Percentiles rank a stretch among this genome's conserved stretches.
Conservation (phyloP, 2,797 vertebrate genomes). For the Sebastes matsubarae region DNA sequence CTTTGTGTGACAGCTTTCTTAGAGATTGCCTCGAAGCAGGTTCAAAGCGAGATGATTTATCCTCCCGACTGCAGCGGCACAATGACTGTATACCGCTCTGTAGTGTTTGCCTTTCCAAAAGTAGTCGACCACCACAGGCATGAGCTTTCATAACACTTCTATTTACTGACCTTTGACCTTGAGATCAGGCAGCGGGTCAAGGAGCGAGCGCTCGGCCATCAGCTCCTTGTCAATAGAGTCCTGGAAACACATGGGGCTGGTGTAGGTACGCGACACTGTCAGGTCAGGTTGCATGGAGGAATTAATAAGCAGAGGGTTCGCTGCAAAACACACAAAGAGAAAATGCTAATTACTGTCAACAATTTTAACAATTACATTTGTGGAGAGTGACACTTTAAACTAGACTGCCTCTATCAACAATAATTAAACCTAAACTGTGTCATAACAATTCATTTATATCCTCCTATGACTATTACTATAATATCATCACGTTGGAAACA, state of each 20-base stretch:
- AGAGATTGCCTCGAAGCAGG: slow-evolving; percentile 6
- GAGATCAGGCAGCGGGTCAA: slow-evolving; percentile 92
- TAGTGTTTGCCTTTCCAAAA: slow-evolving; percentile 4
- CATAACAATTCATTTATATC: not conserved
- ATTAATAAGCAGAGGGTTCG: slow-evolving; percentile 94
- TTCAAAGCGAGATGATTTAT: slow-evolving; percentile 35
- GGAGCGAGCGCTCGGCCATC: slow-evolving; percentile 83
- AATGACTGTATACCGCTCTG: not conserved
- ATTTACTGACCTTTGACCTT: slow-evolving; percentile 89
- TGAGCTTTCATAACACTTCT: not conserved
- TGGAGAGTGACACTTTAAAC: not conserved
- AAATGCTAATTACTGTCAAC: not conserved
- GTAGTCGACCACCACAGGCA: not conserved
- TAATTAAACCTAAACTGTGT: not conserved
- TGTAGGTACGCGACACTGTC: slow-evolving; percentile 93
- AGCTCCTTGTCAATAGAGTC: slow-evolving; percentile 95
- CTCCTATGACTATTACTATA: not conserved
- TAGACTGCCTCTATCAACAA: not conserved
- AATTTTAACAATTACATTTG: not conserved
- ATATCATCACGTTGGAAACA: slow-evolving; percentile 29
- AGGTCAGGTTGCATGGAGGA: slow-evolving; percentile 94
- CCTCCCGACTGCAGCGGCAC: not conserved
- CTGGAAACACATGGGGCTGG: slow-evolving; percentile 96
- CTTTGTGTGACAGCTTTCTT: slow-evolving; percentile 21
- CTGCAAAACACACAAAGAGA: slow-evolving; percentile 73